Evolutionary conservation across 1,140 invertebrate genomes (phyloP), one percentile per base, ranked within the genome.

Genomic region (Odontomachus brunneus): DNA sequence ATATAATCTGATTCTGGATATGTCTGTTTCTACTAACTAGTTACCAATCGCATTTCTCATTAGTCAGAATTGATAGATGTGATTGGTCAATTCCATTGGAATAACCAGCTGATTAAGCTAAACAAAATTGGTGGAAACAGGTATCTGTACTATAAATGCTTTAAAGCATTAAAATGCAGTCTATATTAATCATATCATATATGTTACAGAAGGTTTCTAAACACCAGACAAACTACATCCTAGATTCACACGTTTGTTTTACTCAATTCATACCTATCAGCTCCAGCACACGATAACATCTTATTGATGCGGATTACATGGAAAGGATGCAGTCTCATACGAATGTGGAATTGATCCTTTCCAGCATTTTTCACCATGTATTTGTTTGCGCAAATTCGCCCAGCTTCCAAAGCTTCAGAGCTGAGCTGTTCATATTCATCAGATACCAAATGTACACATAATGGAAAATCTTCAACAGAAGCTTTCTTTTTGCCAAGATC

Each of bases 211-310:
- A n/a, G 82, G 81, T 33, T 29, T 26, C 15, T 75, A 63, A 44
- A 57, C 9, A 53, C 55, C 3, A 67, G 9, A 7, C 38, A 44
- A 44, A 44, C 38, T 24, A 53, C n/a, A 24, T 49, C 29, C 1
- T 75, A 84, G 48, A 75, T 38, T 44, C 19, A 38, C 84, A 63
- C 17, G 62, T 11, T 60, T 62, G 65, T 69, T 24, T 26, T 12
- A 44, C 65, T 12, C 74, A 15, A 72, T 66, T 55, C 14, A 17
- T 95, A 98, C 98, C 98, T 99, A 99, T 99, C 99, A 96, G 99
- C 99, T 96, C 99, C 99, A 95, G 99, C 99, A 95, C 99, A 99
- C 75, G 99, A 99, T 95, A 99, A 99, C 99, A 99, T 99, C 96
- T 99, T 99, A 93, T 99, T 99, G 94, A 99, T 99, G 83, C 99